phyloP scores from a whole-genome alignment of 2,113 vertebrate genomes.

The Serinus canaria region DNA sequence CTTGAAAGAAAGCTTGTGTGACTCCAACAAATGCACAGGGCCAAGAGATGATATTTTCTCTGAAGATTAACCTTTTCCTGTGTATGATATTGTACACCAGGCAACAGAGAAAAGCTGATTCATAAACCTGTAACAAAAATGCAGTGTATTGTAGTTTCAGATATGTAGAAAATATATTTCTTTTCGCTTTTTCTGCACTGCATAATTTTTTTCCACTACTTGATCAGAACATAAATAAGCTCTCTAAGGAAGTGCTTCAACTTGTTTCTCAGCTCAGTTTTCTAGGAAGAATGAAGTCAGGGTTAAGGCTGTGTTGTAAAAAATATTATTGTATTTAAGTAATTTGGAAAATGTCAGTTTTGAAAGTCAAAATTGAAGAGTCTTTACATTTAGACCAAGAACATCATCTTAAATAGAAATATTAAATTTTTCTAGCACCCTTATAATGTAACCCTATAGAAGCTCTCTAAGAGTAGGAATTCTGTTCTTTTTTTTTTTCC shows the following conservation, averaged over 20 bases:
- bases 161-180: background rate
- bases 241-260: background rate
- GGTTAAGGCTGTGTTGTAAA: background rate
- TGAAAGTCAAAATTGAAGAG: background rate
- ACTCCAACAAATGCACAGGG: background rate
- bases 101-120: background rate
- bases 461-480: background rate
- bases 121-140: background rate
- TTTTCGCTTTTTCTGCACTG: background rate
- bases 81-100: background rate
- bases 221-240: background rate
- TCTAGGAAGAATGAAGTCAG: background rate
- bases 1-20: slow-evolving; percentile 40
- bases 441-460: background rate
- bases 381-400: background rate
- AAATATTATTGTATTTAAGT: background rate
- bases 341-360: background rate
- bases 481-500: background rate
- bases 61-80: slow-evolving; percentile 46
- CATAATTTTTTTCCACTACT: background rate
- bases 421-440: background rate
- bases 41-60: slow-evolving; percentile 2
- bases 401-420: background rate
- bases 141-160: background rate
- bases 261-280: background rate